Percentiles rank a stretch among this genome's conserved stretches.
Conservation (phyloP, 2,888 invertebrate species). For the Tetrapedia diversipes region DNA sequence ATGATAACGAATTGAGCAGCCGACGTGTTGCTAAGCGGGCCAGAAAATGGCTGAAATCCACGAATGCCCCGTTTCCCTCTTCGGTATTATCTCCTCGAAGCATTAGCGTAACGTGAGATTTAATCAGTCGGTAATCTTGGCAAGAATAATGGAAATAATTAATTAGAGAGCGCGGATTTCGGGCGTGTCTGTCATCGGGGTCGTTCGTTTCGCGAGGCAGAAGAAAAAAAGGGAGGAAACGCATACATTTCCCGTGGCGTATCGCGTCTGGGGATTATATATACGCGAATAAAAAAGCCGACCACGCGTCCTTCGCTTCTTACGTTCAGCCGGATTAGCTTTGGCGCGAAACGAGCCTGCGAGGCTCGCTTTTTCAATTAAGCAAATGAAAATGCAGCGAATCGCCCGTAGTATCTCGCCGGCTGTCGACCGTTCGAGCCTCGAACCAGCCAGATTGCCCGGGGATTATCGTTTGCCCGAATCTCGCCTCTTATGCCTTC, state of each 20-base stretch:
- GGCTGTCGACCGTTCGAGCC: constrained; percentile 38
- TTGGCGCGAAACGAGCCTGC: constrained; percentile 1
- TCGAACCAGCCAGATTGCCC: constrained; percentile 27
- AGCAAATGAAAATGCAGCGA: constrained; percentile 63
- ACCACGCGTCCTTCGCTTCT: constrained; percentile 3
- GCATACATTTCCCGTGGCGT: background rate
- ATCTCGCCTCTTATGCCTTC: too few relatives aligned
- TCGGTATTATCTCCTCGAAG: background rate
- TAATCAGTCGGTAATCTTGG: constrained; percentile 3
- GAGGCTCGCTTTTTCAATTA: constrained; percentile 57
- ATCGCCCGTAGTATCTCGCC: constrained; percentile 29
- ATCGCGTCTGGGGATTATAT: background rate
- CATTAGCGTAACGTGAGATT: constrained; percentile 1
- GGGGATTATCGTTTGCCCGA: constrained; percentile 37
- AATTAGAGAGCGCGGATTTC: constrained; percentile 16
- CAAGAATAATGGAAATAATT: constrained; percentile 30
- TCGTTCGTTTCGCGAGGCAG: background rate
- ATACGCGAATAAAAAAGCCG: background rate
- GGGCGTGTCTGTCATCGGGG: background rate
- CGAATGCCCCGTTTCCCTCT: background rate
- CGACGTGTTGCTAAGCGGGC: background rate
- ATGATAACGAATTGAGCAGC: too few relatives aligned
- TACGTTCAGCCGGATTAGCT: constrained; percentile 23
- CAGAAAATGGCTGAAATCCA: background rate
- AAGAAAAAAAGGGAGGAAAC: background rate